Base-by-base conservation (phyloP, 2,888 invertebrate genomes). In the Drosophila anceps region DNA sequence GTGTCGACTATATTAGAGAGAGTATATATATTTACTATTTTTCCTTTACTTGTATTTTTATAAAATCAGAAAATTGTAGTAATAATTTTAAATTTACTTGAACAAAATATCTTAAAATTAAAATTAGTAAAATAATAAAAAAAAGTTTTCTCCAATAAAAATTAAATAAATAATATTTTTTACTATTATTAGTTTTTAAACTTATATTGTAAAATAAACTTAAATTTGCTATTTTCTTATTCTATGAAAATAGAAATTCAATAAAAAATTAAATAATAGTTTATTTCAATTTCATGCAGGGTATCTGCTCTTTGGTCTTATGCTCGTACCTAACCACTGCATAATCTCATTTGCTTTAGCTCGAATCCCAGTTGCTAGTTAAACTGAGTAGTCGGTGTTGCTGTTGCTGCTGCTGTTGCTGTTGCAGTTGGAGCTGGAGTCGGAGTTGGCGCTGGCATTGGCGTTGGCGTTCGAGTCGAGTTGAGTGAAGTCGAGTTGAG, bases 401-500 rank as follows among this genome's bases (percentile, higher is more conserved):
- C n/a, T 33, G 31, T 18, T 12, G 31, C 10, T 18, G 31, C 7
- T 18, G 31, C n/a, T 9, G 48, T 8, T 29, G 48, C n/a, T 33
- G 31, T 18, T 12, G 31, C 10, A 31, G 31, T 13, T 18, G 31
- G 10, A 6, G 31, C 12, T 31, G 31, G 6, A 12, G 2, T n/a
- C 18, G 48, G 20, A 43, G 20, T 24, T 48, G 48, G n/a, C 9
- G n/a, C 9, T 8, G n/a, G 20, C 12, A 7, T 6, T 20, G 20
- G 43, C 43, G 43, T 24, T 44, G 44, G 15, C 24, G 24, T 15
- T 24, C 7, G 51, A 33, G 51, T 20, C 20, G 33, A 46, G 39
- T 39, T 2, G 33, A 50, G 29, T 50, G 0, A 29, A 31, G 29
- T 50, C 0, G 7, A 66, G 59, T 48, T 15, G 51, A 72, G 83